These are phyloP conservation scores for Dipodomys ordii DNA, from an alignment of 2,113 vertebrate genomes.

Conservation along the genomic window DNA sequence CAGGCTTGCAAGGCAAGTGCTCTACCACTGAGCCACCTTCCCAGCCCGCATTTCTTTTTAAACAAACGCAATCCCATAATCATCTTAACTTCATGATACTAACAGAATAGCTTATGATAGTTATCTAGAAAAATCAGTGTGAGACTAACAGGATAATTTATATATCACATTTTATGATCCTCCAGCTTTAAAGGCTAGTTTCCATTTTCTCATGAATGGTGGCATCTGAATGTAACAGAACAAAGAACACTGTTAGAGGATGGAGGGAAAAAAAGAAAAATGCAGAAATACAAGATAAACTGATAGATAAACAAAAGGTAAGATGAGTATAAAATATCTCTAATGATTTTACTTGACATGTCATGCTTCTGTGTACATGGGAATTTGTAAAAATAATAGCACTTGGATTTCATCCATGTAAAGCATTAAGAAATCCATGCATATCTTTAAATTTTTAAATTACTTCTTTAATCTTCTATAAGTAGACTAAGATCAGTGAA, in stretches of 20 bases:
- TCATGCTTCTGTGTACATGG: conserved; percentile 16
- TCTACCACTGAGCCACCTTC: too few species aligned
- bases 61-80: not conserved
- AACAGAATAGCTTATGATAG: not conserved
- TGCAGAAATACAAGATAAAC: conserved; percentile 26
- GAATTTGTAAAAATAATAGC: conserved; percentile 38
- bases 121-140: conserved; percentile 34
- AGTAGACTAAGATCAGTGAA: not conserved
- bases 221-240: conserved; percentile 15
- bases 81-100: not conserved
- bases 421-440: not conserved
- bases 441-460: conserved; percentile 1
- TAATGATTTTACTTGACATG: conserved; percentile 36
- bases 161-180: not conserved
- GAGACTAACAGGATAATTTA: conserved; percentile 19
- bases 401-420: not conserved
- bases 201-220: not conserved
- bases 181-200: conserved; percentile 40
- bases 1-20: too few species aligned
- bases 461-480: not conserved
- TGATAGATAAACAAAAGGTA: not conserved
- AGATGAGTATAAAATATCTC: not conserved
- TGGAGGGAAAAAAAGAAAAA: not conserved
- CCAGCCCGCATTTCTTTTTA: too few species aligned
- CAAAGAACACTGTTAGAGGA: not conserved